phyloP scores from a whole-genome alignment of 2,888 invertebrate species.

The Elysia crispata region DNA sequence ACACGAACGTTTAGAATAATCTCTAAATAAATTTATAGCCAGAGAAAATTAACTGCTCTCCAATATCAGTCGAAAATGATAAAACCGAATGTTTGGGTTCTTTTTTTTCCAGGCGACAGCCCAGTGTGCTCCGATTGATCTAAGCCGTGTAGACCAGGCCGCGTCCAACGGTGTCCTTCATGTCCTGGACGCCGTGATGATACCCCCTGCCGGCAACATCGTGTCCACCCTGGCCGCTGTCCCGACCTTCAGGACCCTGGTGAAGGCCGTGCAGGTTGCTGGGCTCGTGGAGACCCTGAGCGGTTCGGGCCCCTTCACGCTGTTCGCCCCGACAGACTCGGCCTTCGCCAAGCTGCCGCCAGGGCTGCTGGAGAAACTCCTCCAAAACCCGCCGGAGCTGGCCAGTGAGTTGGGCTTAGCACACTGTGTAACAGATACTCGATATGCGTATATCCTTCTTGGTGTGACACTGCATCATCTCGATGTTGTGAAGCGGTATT shows the following conservation, averaged over 20 bases:
- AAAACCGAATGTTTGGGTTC: no score
- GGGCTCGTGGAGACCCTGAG: constrained; percentile 50
- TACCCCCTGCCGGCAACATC: constrained; percentile 63
- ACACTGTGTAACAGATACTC: no score
- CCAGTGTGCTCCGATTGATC: constrained; percentile 59
- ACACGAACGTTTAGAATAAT: no score
- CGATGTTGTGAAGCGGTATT: no score
- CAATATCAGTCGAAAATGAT: no score
- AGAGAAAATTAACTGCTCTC: no score
- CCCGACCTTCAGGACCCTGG: constrained; percentile 53
- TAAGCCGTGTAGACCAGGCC: constrained; percentile 56
- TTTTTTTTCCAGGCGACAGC: constrained; percentile 65
- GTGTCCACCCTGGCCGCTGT: constrained; percentile 55
- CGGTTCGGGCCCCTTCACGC: constrained; percentile 57
- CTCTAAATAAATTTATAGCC: no score
- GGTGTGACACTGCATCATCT: no score
- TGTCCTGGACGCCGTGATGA: constrained; percentile 69
- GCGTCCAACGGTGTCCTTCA: constrained; percentile 76
- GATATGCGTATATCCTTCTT: no score
- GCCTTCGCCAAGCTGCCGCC: constrained; percentile 58
- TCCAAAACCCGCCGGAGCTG: constrained; percentile 57
- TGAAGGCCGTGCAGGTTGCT: constrained; percentile 56
- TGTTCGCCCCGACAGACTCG: constrained; percentile 60
- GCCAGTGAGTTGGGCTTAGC: constrained; percentile 46
- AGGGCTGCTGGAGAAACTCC: constrained; percentile 52